These are phyloP conservation scores for Tamandua tetradactyla DNA, from an alignment of 2,797 vertebrate genomes.

Conservation along the genomic window DNA sequence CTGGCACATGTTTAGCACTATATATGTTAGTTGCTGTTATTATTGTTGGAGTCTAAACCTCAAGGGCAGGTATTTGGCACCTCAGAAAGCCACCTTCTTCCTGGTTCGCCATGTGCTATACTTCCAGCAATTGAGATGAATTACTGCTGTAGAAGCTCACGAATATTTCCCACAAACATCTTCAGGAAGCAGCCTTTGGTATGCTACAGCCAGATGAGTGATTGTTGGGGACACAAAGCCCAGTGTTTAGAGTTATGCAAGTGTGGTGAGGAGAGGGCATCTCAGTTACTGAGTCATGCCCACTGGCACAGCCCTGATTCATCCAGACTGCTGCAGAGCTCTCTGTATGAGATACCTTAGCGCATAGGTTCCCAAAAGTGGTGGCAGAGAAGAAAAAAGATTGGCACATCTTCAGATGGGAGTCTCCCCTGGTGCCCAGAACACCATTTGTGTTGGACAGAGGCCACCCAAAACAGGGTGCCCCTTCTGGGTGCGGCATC, in stretches of 20 bases:
- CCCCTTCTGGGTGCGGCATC: neutral
- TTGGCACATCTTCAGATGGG: neutral
- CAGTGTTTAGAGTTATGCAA: slow-evolving; percentile 51
- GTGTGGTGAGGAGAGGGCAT: neutral
- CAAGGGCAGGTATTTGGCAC: neutral
- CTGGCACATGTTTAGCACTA: neutral
- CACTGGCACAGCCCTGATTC: neutral
- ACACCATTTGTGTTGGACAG: neutral
- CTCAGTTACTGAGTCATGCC: slow-evolving; percentile 29
- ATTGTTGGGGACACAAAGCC: slow-evolving; percentile 46
- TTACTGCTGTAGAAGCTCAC: neutral
- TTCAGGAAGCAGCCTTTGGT: slow-evolving; percentile 54
- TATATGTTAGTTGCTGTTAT: neutral
- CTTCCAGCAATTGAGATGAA: neutral
- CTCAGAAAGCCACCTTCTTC: neutral
- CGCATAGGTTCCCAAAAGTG: neutral
- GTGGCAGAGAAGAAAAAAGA: neutral
- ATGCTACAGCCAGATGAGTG: slow-evolving; percentile 32
- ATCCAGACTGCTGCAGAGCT: neutral
- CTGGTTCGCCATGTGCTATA: neutral
- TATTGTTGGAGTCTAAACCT: neutral
- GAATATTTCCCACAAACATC: neutral
- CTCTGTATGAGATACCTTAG: neutral
- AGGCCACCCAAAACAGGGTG: neutral
- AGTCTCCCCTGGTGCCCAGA: neutral